phyloP scores from a whole-genome alignment of 2,113 vertebrate genomes.

The Pedionomus torquatus region DNA sequence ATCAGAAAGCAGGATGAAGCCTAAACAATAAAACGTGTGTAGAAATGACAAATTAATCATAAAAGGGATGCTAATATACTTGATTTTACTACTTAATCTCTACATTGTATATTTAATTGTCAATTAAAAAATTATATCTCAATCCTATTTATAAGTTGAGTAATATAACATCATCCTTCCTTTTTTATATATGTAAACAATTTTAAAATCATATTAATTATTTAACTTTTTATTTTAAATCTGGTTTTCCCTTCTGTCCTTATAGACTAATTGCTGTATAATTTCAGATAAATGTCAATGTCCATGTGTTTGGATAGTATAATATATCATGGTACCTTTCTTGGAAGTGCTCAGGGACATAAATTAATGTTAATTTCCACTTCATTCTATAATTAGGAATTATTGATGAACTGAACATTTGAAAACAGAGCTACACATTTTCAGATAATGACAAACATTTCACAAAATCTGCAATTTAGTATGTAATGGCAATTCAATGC shows the following conservation, averaged over 20 bases:
- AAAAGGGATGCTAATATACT: not conserved
- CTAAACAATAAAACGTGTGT: not conserved
- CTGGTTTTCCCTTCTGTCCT: not conserved
- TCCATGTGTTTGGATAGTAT: not conserved
- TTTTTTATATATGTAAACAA: not conserved
- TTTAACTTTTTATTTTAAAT: conserved; percentile 4
- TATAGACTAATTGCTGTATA: conserved; percentile 3
- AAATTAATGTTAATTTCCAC: conserved; percentile 9
- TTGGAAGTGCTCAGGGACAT: not conserved
- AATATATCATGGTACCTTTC: not conserved
- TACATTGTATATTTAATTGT: not conserved
- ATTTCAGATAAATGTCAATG: conserved; percentile 18
- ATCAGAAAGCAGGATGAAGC: not conserved
- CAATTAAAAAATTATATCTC: not conserved
- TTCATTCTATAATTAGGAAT: not conserved
- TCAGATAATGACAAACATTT: not conserved
- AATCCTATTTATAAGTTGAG: not conserved
- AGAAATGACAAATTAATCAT: not conserved
- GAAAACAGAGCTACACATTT: not conserved
- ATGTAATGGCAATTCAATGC: not conserved
- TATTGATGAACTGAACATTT: not conserved
- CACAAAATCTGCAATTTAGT: not conserved
- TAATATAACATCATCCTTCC: not conserved
- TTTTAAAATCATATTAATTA: not conserved
- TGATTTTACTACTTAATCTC: not conserved